Evolutionary conservation across 2,113 vertebrate genomes (phyloP).

Genomic region (Platysteira castanea): DNA sequence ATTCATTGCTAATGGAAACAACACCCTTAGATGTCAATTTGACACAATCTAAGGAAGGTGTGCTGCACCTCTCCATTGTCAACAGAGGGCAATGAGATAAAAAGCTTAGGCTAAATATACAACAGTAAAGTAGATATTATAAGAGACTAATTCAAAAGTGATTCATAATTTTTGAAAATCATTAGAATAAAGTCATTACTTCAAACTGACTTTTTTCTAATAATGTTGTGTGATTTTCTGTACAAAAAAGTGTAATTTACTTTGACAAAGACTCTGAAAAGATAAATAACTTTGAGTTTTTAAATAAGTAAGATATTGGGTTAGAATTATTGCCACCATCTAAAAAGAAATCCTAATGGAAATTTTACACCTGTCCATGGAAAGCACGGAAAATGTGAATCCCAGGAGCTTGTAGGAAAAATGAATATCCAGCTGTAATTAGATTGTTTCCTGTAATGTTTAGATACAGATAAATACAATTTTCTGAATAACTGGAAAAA

Average conservation of each 20-base stretch:
- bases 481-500: background rate
- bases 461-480: background rate
- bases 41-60: background rate
- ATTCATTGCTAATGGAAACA: background rate
- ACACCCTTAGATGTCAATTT: background rate
- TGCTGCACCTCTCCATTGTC: background rate
- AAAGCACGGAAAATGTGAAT: background rate
- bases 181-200: background rate
- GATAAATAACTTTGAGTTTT: background rate
- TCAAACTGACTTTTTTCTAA: background rate
- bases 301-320: background rate
- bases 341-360: fast-evolving
- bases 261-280: background rate
- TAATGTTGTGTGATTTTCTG: background rate
- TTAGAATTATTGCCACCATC: background rate
- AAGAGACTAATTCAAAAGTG: background rate
- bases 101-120: background rate
- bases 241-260: background rate
- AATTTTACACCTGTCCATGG: background rate
- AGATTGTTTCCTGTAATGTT: background rate
- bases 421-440: background rate
- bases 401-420: background rate
- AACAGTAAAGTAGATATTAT: background rate
- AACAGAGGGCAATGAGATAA: background rate
- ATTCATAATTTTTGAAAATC: background rate